These are phyloP conservation scores for Macquaria ambigua DNA, from an alignment of 2,113 vertebrate species.

Conservation along the genomic window DNA sequence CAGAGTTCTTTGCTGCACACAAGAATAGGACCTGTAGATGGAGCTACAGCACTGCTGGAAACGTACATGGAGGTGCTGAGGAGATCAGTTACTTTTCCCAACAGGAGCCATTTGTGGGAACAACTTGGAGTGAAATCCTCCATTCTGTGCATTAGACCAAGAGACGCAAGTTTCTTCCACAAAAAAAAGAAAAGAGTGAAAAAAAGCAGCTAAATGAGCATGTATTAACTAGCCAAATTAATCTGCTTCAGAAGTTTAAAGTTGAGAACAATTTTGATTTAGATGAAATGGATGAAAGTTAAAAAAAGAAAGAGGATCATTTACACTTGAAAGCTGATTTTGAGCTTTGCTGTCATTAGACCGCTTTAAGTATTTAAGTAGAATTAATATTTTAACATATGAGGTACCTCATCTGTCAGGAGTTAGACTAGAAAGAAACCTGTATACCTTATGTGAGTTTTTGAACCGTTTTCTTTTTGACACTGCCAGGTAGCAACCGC, in stretches of 20 bases:
- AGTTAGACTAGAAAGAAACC: constrained; percentile 77
- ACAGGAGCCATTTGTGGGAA: constrained; percentile 75
- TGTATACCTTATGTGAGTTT: constrained; percentile 69
- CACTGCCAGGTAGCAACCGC: constrained; percentile 84
- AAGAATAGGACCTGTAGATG: constrained; percentile 80
- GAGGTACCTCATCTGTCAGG: constrained; percentile 80
- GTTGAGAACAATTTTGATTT: constrained; percentile 75
- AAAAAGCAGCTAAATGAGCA: constrained; percentile 62
- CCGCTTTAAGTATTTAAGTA: constrained; percentile 84
- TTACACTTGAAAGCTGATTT: constrained; percentile 85
- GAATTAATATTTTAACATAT: constrained; percentile 86
- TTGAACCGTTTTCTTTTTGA: constrained; percentile 81
- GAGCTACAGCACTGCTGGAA: constrained; percentile 82
- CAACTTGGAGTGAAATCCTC: constrained; percentile 76
- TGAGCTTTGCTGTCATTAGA: constrained; percentile 83
- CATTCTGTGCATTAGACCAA: constrained; percentile 64
- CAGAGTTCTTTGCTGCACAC: constrained; percentile 84
- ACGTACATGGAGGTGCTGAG: background rate
- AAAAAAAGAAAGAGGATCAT: constrained; percentile 72
- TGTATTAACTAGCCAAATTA: constrained; percentile 72
- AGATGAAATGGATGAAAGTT: constrained; percentile 71
- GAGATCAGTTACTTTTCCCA: constrained; percentile 71
- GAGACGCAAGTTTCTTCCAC: constrained; percentile 66
- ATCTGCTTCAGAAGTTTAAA: constrained; percentile 75
- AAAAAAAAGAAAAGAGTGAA: constrained; percentile 22